phyloP scores from a whole-genome alignment of 2,797 vertebrate genomes.

The Delichon dasypus region DNA sequence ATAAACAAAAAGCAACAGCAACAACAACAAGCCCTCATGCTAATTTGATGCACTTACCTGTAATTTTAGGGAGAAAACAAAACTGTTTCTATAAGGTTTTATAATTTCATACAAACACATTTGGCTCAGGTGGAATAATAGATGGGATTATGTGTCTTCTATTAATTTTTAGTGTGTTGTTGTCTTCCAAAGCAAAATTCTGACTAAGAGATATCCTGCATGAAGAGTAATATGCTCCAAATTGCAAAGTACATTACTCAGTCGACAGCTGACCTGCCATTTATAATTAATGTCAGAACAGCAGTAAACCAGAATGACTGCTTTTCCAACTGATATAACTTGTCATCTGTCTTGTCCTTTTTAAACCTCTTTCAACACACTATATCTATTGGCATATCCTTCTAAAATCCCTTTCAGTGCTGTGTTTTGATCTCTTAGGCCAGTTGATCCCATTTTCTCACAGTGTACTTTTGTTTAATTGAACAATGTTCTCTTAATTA shows the following conservation, averaged over 20 bases:
- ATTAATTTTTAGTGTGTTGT: neutral
- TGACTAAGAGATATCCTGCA: neutral
- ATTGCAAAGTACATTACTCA: neutral
- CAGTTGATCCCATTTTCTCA: conserved; percentile 55
- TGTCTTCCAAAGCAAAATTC: conserved; percentile 14
- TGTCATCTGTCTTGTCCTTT: conserved; percentile 43
- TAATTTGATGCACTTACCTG: neutral
- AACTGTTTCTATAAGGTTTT: neutral
- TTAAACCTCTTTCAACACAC: conserved; percentile 16
- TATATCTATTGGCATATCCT: neutral
- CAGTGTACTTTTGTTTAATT: conserved; percentile 52
- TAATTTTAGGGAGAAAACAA: neutral
- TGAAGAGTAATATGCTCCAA: conserved; percentile 6
- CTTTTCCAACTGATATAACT: conserved; percentile 54
- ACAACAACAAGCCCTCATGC: fast-evolving
- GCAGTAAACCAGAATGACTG: conserved; percentile 60
- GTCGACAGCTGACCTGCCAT: conserved; percentile 61
- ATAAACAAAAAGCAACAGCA: neutral
- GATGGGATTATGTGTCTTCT: neutral
- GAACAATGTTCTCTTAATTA: conserved; percentile 69
- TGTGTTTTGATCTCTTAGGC: conserved; percentile 34
- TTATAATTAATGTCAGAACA: conserved; percentile 69
- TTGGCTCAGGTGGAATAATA: neutral
- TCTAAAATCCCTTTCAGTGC: conserved; percentile 19
- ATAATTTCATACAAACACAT: neutral